These are phyloP conservation scores for Osmerus eperlanus DNA, from an alignment of 2,113 vertebrate genomes.

Conservation along the genomic window DNA sequence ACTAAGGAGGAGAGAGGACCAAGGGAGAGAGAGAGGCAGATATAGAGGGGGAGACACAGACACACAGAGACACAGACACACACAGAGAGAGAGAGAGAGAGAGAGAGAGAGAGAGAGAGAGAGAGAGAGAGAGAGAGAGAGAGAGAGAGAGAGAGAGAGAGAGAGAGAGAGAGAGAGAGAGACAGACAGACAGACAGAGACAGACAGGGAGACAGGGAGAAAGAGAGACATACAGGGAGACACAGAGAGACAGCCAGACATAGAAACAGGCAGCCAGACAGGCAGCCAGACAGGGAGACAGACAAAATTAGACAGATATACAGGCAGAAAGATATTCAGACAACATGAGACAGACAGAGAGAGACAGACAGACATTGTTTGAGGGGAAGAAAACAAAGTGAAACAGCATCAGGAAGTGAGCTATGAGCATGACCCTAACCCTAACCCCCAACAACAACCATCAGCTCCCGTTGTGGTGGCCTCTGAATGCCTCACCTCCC, in stretches of 20 bases:
- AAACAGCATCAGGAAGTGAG: too few relatives aligned
- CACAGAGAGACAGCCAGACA: not conserved
- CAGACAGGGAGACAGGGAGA: not conserved
- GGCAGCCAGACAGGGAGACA: not conserved
- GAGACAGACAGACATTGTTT: too few relatives aligned
- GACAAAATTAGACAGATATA: not conserved
- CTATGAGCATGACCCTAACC: too few relatives aligned
- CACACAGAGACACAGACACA: not conserved
- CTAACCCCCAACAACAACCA: too few relatives aligned
- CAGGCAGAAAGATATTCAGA: too few relatives aligned
- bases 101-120: not conserved
- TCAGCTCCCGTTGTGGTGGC: not conserved
- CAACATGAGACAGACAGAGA: too few relatives aligned
- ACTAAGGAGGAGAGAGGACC: slow-evolving; percentile 63
- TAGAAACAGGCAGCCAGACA: not conserved
- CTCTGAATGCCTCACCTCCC: slow-evolving; percentile 77
- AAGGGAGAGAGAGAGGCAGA: slow-evolving; percentile 5
- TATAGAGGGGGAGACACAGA: not conserved
- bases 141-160: not conserved
- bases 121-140: not conserved
- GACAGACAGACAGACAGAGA: not conserved
- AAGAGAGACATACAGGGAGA: not conserved
- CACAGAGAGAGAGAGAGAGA: not conserved
- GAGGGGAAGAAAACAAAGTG: too few relatives aligned
- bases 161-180: not conserved